Base-by-base conservation (phyloP, 2,113 vertebrate species). In the Gadus macrocephalus region DNA sequence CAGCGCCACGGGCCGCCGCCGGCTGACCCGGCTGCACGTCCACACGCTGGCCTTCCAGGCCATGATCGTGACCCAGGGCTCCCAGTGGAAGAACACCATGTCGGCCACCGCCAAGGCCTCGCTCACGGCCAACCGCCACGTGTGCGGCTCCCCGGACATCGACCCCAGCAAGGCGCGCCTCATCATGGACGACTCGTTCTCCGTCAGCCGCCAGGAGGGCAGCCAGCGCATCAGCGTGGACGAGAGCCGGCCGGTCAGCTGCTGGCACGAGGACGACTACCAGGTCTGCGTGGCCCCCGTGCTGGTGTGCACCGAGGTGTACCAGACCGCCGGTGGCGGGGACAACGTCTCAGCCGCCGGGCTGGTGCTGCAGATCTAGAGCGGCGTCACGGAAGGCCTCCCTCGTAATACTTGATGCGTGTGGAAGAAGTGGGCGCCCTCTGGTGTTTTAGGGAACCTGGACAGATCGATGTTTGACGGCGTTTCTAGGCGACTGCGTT, bases 31-130 rank as follows among this genome's bases (percentile, higher is more conserved):
- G 2, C 88, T 94, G 27, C 93, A 94, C 15, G 92, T 94, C 12
- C 93, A 94, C 86, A 94, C 93, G 0, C 85, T 94, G 65, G 93
- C 93, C 61, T 94, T 94, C 66, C 93, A 94, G 86, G 93, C 93
- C 72, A 93, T 94, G 78, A 91, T 93, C 2, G 92, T 94, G 58
- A 88, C 85, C 0, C 86, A 15, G 4, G 89, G 87, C 62, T 93
- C 93, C 53, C 82, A 86, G 81, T 94, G 93, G 93, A 94, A 93
- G 83, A 93, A 94, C 89, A 94, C 91, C 56, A 94, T 94, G 93
- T 94, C 93, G 0, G 93, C 93, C 79, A 89, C 89, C 0, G 93
- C 93, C 81, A 94, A 94, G 68, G 93, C 93, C 55, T 94, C 93
- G 1, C 92, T 94, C 59, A 93, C 92, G 1, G 93, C 93, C 19